Evolutionary conservation across 1,140 invertebrate species (phyloP), one percentile per base, ranked within the genome.

Genomic region (Trichoplusia ni): DNA sequence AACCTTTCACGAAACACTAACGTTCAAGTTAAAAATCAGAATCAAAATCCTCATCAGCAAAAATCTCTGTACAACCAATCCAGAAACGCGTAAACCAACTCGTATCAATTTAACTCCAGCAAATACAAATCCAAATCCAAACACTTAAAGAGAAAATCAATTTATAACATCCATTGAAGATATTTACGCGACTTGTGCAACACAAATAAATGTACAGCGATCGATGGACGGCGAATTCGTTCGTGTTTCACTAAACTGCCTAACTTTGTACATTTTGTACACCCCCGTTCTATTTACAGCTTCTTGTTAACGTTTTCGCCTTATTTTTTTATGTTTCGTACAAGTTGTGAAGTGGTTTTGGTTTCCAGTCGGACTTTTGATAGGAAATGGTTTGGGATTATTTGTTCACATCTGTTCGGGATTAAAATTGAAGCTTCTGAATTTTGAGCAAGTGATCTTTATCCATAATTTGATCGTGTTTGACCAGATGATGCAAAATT

Each of bases 121-220:
- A n/a, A 19, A 25, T 18, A 46, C 27, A 6, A 2, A 33, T 33
- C 19, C 14, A 51, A 51, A 51, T n/a, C 47, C 18, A 1, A 29
- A 18, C 38, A 46, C 21, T 46, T 21, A 46, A 46, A 54, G 11
- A 14, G 23, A 58, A 58, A 29, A 58, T 58, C 37, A 58, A 58
- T 58, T 58, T 42, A 25, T 37, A 58, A 58, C 54, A 58, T 58
- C 54, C 54, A 58, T 58, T 58, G 38, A 58, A 18, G 54, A 58
- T 58, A 58, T 58, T 58, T 58, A 58, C 27, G 54, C 1, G 54
- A 58, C 38, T 58, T 58, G 16, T 44, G 38, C 38, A 44, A 44
- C 23, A 58, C 23, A 44, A 44, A 58, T 42, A 58, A 31, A 21
- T 16, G 25, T 29, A 31, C 46, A 44, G n/a, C 25, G 25, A 13